Evolutionary conservation across 1,140 invertebrate genomes (phyloP).

Genomic region (Dendrolimus kikuchii): DNA sequence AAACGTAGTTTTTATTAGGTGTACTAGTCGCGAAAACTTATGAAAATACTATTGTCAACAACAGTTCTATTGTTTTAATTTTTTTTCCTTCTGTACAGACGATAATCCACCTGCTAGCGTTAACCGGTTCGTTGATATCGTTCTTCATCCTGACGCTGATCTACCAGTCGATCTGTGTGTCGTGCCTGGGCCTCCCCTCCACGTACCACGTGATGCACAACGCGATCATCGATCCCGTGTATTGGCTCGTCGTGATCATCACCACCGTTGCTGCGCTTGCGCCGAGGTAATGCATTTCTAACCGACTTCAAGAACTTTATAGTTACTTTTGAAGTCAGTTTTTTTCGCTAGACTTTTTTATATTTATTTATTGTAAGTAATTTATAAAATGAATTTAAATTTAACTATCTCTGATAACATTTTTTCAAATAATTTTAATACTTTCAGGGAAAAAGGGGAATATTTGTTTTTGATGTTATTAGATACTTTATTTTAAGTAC

Average conservation of each 20-base stretch:
- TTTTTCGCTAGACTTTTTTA: neutral
- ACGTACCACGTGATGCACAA: constrained; percentile 91
- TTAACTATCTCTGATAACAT: too few species aligned
- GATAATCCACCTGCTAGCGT: constrained; percentile 85
- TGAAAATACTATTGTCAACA: neutral
- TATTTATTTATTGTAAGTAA: too few species aligned
- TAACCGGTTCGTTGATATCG: constrained; percentile 82
- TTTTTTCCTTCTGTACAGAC: constrained; percentile 77
- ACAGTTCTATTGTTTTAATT: neutral
- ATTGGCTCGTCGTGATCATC: constrained; percentile 87
- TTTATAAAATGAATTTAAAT: too few species aligned
- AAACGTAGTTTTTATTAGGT: too few species aligned
- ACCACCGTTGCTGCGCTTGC: constrained; percentile 84
- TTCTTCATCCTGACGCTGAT: constrained; percentile 90
- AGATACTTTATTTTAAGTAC: too few species aligned
- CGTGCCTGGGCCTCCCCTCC: constrained; percentile 85
- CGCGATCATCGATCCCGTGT: constrained; percentile 80
- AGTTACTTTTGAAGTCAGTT: constrained; percentile 5
- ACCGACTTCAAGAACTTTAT: too few species aligned
- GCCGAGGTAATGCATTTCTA: constrained; percentile 82
- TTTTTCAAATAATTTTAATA: too few species aligned
- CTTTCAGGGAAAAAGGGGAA: too few species aligned
- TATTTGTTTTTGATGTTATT: too few species aligned
- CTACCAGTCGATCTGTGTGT: constrained; percentile 86
- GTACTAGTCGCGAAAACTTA: neutral